Evolutionary conservation across 2,888 invertebrate genomes (phyloP), one percentile per base, ranked within the genome.

Genomic region (Agrotis segetum): DNA sequence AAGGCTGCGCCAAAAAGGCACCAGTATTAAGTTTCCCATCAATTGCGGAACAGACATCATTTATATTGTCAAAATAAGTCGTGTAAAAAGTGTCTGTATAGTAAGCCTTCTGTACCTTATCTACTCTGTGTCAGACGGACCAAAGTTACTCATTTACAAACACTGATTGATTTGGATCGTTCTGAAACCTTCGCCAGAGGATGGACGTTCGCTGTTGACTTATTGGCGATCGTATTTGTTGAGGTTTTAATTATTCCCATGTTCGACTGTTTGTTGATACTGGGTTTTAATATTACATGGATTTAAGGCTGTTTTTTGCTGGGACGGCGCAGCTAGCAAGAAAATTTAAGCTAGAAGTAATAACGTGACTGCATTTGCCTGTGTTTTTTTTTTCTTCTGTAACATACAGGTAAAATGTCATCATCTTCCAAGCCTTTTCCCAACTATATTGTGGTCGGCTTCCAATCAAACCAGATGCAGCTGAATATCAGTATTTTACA

Each of bases 201-300:
- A 64, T 55, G 14, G 6, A 21, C 19, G 16, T 14, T 77, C 21
- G 19, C 24, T 62, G 49, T 75, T 72, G 79, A 74, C 47, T 63
- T 50, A 71, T 40, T 44, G 71, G 16, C 16, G 55, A 46, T 19
- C 11, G 47, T 79, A 50, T 80, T 63, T 74, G 46, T 29, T n/a
- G n/a, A 59, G 62, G 55, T 16, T 55, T 77, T 50, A 66, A 74
- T 80, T 74, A 80, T 74, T 40, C 46, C 29, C 40, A 64, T 69
- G 59, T 81, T 63, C 69, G 66, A 64, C 3, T 74, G 11, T 34
- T 17, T 75, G 40, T 19, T 21, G 21, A 52, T 40, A 13, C n/a
- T 5, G 29, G 24, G 17, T 21, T 65, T 56, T 24, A 61, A 74
- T 77, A 55, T 7, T n/a, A 50, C 79, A 34, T 17, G 44, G 13